Evolutionary conservation across 2,888 invertebrate genomes (phyloP).

Genomic region (Nephrotoma appendiculata): DNA sequence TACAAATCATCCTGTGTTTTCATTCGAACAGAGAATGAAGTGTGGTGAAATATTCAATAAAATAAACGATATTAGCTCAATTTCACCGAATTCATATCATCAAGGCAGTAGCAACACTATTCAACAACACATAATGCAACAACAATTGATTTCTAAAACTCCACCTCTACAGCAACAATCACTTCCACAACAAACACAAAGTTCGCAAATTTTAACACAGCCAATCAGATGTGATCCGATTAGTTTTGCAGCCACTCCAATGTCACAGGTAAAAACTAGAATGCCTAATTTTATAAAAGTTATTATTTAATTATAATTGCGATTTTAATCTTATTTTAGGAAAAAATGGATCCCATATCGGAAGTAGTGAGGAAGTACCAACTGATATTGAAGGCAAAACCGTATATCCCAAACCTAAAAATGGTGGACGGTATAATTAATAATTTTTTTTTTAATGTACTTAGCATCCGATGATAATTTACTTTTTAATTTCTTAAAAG

Average conservation of each 20-base stretch:
- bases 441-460: too few species aligned
- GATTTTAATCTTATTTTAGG: too few species aligned
- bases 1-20: conserved; percentile 89
- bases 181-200: conserved; percentile 8
- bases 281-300: neutral
- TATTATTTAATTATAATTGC: too few species aligned
- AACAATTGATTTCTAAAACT: neutral
- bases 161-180: conserved; percentile 10
- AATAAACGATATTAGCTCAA: conserved; percentile 41
- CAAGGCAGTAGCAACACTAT: conserved; percentile 1
- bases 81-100: conserved; percentile 6
- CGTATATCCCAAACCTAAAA: too few species aligned
- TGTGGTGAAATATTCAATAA: conserved; percentile 62
- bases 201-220: conserved; percentile 16
- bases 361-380: too few species aligned
- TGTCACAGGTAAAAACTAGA: conserved; percentile 22
- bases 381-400: too few species aligned
- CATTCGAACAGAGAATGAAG: conserved; percentile 77
- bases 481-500: too few species aligned
- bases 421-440: too few species aligned
- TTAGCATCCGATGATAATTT: too few species aligned
- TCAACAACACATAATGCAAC: neutral
- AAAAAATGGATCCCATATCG: too few species aligned
- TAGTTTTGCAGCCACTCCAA: conserved; percentile 18
- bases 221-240: conserved; percentile 22